Evolutionary conservation across 2,113 vertebrate species (phyloP).

Genomic region (Herpetotheres cachinnans): DNA sequence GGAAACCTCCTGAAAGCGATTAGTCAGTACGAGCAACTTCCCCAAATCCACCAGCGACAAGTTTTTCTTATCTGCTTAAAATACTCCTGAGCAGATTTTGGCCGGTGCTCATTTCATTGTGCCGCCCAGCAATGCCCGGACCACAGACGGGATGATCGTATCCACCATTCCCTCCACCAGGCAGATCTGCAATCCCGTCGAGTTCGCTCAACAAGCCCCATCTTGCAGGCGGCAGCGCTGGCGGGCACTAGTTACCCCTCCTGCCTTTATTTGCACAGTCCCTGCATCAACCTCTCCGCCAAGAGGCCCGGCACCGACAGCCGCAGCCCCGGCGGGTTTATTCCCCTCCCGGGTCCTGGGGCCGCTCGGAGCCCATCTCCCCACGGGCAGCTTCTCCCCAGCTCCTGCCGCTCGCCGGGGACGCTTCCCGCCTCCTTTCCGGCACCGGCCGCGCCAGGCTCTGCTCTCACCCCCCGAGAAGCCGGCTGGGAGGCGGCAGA

Average conservation of each 20-base stretch:
- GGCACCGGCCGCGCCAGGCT: background rate
- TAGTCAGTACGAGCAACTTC: background rate
- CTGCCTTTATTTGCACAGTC: background rate
- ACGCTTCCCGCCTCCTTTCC: background rate
- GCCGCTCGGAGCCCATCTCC: rapidly evolving
- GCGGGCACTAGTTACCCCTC: slow-evolving; percentile 23
- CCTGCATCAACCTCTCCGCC: background rate
- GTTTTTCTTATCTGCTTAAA: background rate
- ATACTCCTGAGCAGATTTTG: background rate
- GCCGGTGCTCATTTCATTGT: background rate
- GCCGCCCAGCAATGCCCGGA: background rate
- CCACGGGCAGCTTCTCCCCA: background rate
- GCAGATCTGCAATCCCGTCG: background rate
- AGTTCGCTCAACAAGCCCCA: slow-evolving; percentile 7
- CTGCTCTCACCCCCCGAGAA: background rate
- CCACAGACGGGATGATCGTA: background rate
- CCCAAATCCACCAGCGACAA: background rate
- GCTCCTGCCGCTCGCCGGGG: background rate
- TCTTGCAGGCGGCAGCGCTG: slow-evolving; percentile 23
- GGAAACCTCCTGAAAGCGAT: background rate
- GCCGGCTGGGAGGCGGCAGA: background rate
- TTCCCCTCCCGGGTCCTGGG: background rate
- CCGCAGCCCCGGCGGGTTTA: background rate
- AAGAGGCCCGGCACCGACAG: background rate
- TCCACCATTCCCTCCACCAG: background rate